Base-by-base conservation (phyloP, 2,113 vertebrate species). In the Brachyistius frenatus region DNA sequence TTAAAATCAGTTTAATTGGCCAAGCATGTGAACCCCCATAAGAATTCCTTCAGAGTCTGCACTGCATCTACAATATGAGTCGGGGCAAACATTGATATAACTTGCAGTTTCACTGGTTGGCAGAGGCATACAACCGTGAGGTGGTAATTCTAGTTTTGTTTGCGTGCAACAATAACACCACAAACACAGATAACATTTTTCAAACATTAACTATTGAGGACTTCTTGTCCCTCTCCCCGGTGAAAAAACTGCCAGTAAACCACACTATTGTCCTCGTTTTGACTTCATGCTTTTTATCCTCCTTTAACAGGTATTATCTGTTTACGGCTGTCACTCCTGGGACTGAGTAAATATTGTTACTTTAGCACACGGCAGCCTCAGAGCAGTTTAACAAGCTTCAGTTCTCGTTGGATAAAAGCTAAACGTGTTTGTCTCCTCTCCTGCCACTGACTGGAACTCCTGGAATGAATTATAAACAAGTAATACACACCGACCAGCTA, bases 341-440 rank as follows among this genome's bases (percentile, higher is more conserved):
- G 79, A 90, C 65, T 33, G 9, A 4, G 84, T 79, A 79, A 83
- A 90, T 86, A 79, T 65, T 80, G 76, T 66, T 78, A 76, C 76
- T 82, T 65, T 52, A 73, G 23, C 67, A 35, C 55, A 60, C 39
- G 82, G 73, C 73, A 71, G 78, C 76, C 73, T 81, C 60, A 55
- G 37, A 87, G 64, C 75, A 58, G 44, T 76, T 82, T 61, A 70
- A 32, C 60, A 65, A 63, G 31, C 66, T 73, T 77, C 66, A 44
- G 49, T 72, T 75, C 78, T 64, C 73, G 77, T 67, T 86, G 73
- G 83, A 79, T 91, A 67, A 83, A 85, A 68, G 78, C 71, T 75
- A 61, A 77, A 66, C 9, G 46, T 71, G 39, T 86, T 83, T 80
- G 72, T 86, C 67, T 81, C 62, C 57, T 78, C 52, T 33, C 65